Conservation (phyloP, 2,113 vertebrate species). For the Delphinapterus leucas region DNA sequence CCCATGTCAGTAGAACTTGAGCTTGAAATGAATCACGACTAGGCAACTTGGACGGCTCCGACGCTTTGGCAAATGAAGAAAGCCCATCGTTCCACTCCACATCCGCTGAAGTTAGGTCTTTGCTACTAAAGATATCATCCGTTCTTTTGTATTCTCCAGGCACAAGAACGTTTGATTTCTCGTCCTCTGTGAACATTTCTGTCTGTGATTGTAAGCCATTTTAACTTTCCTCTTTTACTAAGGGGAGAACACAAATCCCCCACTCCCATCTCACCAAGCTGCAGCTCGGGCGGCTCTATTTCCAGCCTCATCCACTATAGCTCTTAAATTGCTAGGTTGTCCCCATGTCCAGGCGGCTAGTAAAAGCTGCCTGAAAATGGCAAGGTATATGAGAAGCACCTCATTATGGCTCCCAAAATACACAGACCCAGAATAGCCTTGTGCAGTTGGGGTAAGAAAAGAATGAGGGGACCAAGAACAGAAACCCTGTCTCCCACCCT, state of each 20-base stretch:
- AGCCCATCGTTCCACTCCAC: neutral
- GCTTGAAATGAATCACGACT: neutral
- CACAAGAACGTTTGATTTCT: neutral
- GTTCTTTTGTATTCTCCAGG: neutral
- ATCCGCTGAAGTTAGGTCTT: neutral
- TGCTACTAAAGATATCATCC: neutral
- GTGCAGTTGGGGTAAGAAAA: conserved; percentile 1
- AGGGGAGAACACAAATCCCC: neutral
- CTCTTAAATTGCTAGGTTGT: conserved; percentile 74
- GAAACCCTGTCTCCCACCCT: neutral
- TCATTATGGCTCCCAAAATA: conserved; percentile 75
- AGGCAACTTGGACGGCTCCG: neutral
- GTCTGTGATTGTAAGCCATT: neutral
- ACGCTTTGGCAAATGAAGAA: neutral
- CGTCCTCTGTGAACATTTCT: neutral
- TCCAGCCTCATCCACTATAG: conserved; percentile 69
- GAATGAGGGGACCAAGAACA: neutral
- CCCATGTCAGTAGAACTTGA: neutral
- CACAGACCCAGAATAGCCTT: conserved; percentile 53
- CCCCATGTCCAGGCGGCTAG: conserved; percentile 45
- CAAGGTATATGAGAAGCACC: conserved; percentile 56
- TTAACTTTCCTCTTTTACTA: neutral
- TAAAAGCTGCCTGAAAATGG: conserved; percentile 71
- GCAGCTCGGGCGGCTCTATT: conserved; percentile 40
- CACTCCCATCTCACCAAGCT: neutral